A percentile compares a stretch with the other conserved stretches of the same genome.
These are phyloP conservation scores for Lepus oiostolus DNA, from an alignment of 2,797 vertebrate genomes.

Conservation along the genomic window DNA sequence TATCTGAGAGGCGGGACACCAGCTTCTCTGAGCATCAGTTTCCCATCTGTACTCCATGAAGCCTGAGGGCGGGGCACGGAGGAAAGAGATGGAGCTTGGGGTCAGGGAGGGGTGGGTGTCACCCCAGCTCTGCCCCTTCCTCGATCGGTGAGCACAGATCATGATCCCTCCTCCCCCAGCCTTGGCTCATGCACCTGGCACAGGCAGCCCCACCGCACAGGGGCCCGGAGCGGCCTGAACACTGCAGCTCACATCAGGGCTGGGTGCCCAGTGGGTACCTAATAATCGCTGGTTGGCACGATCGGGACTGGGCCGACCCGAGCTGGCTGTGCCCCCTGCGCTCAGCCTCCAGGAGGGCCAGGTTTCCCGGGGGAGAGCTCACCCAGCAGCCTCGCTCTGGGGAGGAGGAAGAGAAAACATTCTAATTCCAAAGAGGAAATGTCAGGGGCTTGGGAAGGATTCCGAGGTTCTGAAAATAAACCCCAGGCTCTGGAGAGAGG, in stretches of 20 bases:
- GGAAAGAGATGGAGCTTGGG: neutral
- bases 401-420: constrained; percentile 26
- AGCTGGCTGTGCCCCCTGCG: neutral
- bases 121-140: rapidly evolving
- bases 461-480: constrained; percentile 61
- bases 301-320: rapidly evolving
- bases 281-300: neutral
- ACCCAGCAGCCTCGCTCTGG: neutral
- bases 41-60: neutral
- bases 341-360: neutral
- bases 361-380: neutral
- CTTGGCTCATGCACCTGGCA: rapidly evolving
- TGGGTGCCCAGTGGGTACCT: neutral
- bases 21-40: neutral
- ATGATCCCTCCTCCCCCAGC: neutral
- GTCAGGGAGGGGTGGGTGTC: neutral
- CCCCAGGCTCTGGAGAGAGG: neutral
- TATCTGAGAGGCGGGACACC: rapidly evolving
- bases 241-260: rapidly evolving
- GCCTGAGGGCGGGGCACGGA: neutral
- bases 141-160: neutral
- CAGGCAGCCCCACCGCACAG: neutral
- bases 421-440: constrained; percentile 76
- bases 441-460: constrained; percentile 53
- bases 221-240: neutral